Evolutionary conservation across 1,140 invertebrate species (phyloP).

Genomic region (Anoplophora glabripennis): DNA sequence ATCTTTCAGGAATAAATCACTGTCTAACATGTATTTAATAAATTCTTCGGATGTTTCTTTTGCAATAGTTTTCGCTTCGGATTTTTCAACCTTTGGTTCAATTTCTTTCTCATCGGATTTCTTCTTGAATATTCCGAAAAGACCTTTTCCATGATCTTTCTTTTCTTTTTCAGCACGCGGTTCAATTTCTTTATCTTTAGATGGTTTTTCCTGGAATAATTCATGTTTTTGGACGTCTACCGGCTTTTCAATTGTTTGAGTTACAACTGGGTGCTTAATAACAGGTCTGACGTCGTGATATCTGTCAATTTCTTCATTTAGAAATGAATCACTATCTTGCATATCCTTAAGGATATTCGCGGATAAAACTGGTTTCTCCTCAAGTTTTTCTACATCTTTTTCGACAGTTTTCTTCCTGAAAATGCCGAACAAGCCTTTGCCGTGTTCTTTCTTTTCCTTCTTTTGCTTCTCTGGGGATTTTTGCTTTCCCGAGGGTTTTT

Average conservation of each 20-base stretch:
- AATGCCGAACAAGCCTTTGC: conserved; percentile 20
- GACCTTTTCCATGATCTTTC: conserved; percentile 1
- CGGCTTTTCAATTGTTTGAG: neutral
- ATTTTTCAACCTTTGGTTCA: conserved; percentile 13
- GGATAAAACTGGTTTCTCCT: conserved; percentile 14
- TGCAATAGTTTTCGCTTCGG: conserved; percentile 13
- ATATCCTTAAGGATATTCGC: conserved; percentile 25
- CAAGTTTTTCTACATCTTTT: conserved; percentile 15
- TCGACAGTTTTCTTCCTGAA: conserved; percentile 21
- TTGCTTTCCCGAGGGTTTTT: neutral
- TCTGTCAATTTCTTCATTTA: conserved; percentile 17
- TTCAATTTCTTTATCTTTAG: neutral
- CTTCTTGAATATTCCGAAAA: conserved; percentile 10
- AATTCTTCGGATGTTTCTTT: conserved; percentile 3
- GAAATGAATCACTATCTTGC: conserved; percentile 22
- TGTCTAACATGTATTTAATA: conserved; percentile 15
- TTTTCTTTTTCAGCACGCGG: too few species aligned
- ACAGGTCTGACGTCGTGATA: conserved; percentile 27
- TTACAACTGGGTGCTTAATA: neutral
- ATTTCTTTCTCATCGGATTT: conserved; percentile 13
- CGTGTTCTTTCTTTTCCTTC: conserved; percentile 9
- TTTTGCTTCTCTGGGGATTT: neutral
- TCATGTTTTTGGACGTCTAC: neutral
- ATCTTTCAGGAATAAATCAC: conserved; percentile 18
- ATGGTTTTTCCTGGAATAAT: conserved; percentile 4